Evolutionary conservation across 1,140 invertebrate species (phyloP).

Genomic region (Drosophila nebulosa): DNA sequence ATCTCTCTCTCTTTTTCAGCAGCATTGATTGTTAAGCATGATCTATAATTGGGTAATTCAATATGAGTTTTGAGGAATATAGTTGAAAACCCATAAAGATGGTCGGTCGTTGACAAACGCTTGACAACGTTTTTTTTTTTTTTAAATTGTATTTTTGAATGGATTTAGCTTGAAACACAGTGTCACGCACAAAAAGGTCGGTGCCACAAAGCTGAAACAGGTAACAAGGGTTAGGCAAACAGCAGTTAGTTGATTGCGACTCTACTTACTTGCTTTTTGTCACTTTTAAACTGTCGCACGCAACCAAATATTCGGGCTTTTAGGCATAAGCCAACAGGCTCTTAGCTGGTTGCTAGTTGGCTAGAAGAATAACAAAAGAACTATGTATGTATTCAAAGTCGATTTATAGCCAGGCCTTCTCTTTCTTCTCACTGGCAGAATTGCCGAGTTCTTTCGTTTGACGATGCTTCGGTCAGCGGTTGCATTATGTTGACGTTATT

Average conservation of each 20-base stretch:
- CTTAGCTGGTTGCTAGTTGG: too few relatives aligned
- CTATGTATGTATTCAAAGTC: too few relatives aligned
- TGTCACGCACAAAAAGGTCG: too few relatives aligned
- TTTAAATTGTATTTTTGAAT: too few relatives aligned
- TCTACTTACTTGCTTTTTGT: slow-evolving; percentile 13
- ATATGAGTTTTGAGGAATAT: background rate
- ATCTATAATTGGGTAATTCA: slow-evolving; percentile 37
- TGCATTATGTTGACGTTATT: slow-evolving; percentile 29
- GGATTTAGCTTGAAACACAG: too few relatives aligned
- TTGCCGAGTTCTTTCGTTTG: slow-evolving; percentile 16
- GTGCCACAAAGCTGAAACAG: background rate
- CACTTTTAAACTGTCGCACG: slow-evolving; percentile 42
- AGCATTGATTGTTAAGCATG: slow-evolving; percentile 12
- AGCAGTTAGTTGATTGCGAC: too few relatives aligned
- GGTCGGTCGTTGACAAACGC: too few relatives aligned
- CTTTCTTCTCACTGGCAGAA: background rate
- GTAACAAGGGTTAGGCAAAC: slow-evolving; percentile 55
- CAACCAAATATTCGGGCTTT: too few relatives aligned
- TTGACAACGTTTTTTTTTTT: too few relatives aligned
- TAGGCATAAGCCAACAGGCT: too few relatives aligned
- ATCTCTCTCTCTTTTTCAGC: background rate
- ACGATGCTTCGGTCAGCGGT: slow-evolving; percentile 9
- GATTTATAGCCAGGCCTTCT: background rate
- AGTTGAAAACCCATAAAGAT: background rate
- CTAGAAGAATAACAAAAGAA: background rate